Evolutionary conservation across 2,797 vertebrate species (phyloP), one percentile per base, ranked within the genome.

Genomic region (Furcifer pardalis): DNA sequence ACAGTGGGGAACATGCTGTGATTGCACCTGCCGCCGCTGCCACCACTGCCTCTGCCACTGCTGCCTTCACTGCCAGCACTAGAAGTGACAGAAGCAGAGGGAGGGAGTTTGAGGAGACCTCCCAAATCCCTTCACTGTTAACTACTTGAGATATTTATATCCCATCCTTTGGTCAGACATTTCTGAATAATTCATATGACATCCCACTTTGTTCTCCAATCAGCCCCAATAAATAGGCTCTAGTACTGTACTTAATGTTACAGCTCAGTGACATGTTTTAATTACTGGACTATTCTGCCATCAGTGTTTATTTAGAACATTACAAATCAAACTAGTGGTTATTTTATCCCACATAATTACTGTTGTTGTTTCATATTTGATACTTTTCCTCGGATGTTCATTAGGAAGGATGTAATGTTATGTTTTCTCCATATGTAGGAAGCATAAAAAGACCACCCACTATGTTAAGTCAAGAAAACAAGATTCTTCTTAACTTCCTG

Each of bases 321-420:
- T 46, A 23, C 19, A 25, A 79, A n/a, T 66, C 10, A 60, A 27
- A 78, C 4, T 3, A 8, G 25, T 35, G 25, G 27, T 12, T 77
- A 10, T 60, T 35, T 71, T 8, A 19, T 0, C 3, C 59, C 37
- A n/a, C 37, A 65, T n/a, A n/a, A 19, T 17, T 42, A 78, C 60
- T 9, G 30, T 27, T 49, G 4, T 74, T 49, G n/a, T n/a, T n/a
- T n/a, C n/a, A n/a, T n/a, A n/a, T n/a, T n/a, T n/a, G n/a, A n/a
- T n/a, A n/a, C n/a, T n/a, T n/a, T n/a, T n/a, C n/a, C 89, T 90
- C 85, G 91, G 81, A 90, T 87, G 21, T 56, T 90, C 85, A 62
- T 4, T 35, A 77, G 63, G 76, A 89, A 1, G 1, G 91, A 91
- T 92, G 35, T 25, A 92, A 86, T 81, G 71, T 73, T 81, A 60